Base-by-base conservation (phyloP, 1,140 invertebrate genomes). In the Lutraria rhynchaena region DNA sequence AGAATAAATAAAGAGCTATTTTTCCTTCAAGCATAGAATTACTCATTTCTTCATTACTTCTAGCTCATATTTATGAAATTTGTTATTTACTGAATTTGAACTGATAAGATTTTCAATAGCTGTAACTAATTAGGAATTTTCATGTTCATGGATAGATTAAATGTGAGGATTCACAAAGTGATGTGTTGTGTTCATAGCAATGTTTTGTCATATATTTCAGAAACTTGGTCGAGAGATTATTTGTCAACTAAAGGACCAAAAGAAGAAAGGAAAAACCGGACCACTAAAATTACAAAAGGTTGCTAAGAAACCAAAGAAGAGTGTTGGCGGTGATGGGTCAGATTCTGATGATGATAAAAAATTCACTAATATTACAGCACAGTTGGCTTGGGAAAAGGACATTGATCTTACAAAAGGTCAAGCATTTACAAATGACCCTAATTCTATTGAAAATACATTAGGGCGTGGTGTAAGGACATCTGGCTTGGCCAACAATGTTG, bases 301-400 rank as follows among this genome's bases (percentile, higher is more conserved):
- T 19, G 67, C 82, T 3, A 74, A 71, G 27, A 85, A 61, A 55
- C 63, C 33, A 11, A 61, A 74, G 27, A 76, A 77, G n/a, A 69
- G 83, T 44, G 44, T 57, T 11, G 77, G 80, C 22, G 69, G 74
- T n/a, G 73, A 53, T 19, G 57, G 44, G 11, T 80, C 77, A 57
- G 82, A 85, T 37, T 71, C 80, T 33, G 82, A 83, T 22, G 83
- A 84, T 3, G 71, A 73, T 5, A 71, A 83, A n/a, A 82, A 75
- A 49, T 85, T 86, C 41, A 73, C 87, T 13, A 77, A 73, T 33
- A 88, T 89, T 13, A 84, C 90, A 2, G 70, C 83, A 35, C 91
- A 92, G 73, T 77, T 92, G 41, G 91, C 91, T 19, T 92, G 91
- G 91, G 89, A 90, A 69, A 87, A 87, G 76, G 90, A 92, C 70